A percentile compares a stretch with the other conserved stretches of the same genome.
Conservation (phyloP, 1,140 invertebrate species). For the Megalonaias nervosa region DNA sequence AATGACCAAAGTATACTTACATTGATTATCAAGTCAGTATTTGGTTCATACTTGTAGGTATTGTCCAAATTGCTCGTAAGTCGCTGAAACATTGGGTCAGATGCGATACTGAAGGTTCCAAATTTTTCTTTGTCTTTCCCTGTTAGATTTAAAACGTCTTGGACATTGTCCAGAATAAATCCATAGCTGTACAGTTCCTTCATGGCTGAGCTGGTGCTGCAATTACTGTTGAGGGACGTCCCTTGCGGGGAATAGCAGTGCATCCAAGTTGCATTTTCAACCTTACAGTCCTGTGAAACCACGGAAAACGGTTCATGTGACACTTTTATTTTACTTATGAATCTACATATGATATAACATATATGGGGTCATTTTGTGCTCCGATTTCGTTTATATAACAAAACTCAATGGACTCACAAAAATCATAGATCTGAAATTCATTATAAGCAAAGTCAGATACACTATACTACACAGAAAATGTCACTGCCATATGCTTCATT, state of each 20-base stretch:
- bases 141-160: slow-evolving; percentile 84
- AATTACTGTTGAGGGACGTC: not conserved
- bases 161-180: slow-evolving; percentile 97
- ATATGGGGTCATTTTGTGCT: too few species aligned
- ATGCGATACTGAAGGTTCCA: slow-evolving; percentile 86
- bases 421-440: too few species aligned
- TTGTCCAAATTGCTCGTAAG: slow-evolving; percentile 82
- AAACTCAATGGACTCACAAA: too few species aligned
- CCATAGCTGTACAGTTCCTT: slow-evolving; percentile 77
- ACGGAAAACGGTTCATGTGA: too few species aligned
- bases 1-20: slow-evolving; percentile 69
- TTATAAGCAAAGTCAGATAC: too few species aligned
- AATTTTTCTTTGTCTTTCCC: slow-evolving; percentile 65
- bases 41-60: slow-evolving; percentile 69
- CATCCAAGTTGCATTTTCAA: not conserved
- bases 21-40: slow-evolving; percentile 95
- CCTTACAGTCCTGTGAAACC: too few species aligned
- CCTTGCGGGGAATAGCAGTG: slow-evolving; percentile 8
- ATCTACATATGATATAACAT: too few species aligned
- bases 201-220: too few species aligned
- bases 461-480: too few species aligned
- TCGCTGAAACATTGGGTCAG: slow-evolving; percentile 89
- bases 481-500: too few species aligned
- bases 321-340: too few species aligned
- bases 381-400: too few species aligned